These are phyloP conservation scores for Sturmia bella DNA, from an alignment of 2,888 invertebrate species.

Conservation along the genomic window DNA sequence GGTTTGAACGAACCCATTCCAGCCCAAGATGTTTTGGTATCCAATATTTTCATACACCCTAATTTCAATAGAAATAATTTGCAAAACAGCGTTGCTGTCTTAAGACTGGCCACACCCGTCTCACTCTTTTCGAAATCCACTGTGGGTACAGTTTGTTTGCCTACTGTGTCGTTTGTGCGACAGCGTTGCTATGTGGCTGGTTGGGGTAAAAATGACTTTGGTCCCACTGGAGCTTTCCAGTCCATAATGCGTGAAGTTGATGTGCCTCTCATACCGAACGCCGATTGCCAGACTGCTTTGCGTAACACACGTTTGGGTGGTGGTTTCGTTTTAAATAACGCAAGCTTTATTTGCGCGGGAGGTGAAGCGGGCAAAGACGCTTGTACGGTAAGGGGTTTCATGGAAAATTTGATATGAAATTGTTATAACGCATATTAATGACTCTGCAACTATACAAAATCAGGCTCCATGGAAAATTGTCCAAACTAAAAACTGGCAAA, in stretches of 20 bases:
- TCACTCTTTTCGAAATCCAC: slow-evolving; percentile 84
- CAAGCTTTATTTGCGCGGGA: slow-evolving; percentile 90
- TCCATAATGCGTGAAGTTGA: slow-evolving; percentile 89
- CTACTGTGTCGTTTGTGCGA: slow-evolving; percentile 82
- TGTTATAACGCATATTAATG: not conserved
- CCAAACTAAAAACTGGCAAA: too few relatives aligned
- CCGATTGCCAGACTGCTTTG: slow-evolving; percentile 85
- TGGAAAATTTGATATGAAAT: not conserved
- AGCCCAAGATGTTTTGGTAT: slow-evolving; percentile 85
- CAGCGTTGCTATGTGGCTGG: slow-evolving; percentile 87
- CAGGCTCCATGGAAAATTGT: too few relatives aligned
- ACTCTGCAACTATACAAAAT: not conserved
- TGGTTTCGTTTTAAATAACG: slow-evolving; percentile 84
- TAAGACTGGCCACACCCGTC: slow-evolving; percentile 86
- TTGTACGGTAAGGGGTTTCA: slow-evolving; percentile 85
- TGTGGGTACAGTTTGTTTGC: slow-evolving; percentile 85
- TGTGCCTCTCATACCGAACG: slow-evolving; percentile 86
- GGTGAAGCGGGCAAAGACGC: slow-evolving; percentile 89
- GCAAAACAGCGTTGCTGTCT: slow-evolving; percentile 90
- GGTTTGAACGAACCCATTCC: slow-evolving; percentile 86
- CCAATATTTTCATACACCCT: slow-evolving; percentile 85
- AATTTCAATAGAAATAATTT: slow-evolving; percentile 88
- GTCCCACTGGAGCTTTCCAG: slow-evolving; percentile 81
- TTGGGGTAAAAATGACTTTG: slow-evolving; percentile 92
- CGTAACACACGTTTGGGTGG: slow-evolving; percentile 86